Conservation (phyloP, 2,888 invertebrate species). For the Parnassius smintheus region DNA sequence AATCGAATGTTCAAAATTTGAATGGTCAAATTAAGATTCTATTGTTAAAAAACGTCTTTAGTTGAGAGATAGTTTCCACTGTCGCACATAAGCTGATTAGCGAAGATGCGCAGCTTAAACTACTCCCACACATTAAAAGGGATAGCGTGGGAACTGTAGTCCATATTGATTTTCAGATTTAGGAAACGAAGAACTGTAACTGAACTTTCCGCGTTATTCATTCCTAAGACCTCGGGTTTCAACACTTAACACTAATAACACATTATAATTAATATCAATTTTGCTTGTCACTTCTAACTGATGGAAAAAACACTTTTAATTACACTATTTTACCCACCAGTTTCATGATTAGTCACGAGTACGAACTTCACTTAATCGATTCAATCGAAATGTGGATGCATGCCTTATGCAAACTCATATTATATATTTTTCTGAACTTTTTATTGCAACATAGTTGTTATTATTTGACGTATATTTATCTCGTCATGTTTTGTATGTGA, state of each 20-base stretch:
- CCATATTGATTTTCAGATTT: no score
- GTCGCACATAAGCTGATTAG: no score
- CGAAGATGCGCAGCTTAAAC: no score
- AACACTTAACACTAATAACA: background rate
- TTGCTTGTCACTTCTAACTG: constrained; percentile 27
- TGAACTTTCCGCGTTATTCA: no score
- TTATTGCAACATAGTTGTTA: constrained; percentile 53
- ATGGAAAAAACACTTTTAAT: constrained; percentile 24
- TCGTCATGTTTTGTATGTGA: constrained; percentile 61
- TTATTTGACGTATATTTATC: constrained; percentile 43
- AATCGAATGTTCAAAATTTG: no score
- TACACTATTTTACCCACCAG: constrained; percentile 52
- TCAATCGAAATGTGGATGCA: constrained; percentile 54
- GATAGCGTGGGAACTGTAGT: no score
- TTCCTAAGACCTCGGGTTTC: no score
- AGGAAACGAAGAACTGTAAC: no score
- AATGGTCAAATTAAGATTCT: no score
- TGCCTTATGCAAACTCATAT: constrained; percentile 52
- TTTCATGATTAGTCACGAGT: constrained; percentile 53
- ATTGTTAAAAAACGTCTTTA: no score
- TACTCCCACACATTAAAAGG: no score
- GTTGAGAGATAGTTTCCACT: no score
- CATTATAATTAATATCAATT: constrained; percentile 2
- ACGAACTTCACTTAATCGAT: constrained; percentile 44
- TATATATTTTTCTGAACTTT: constrained; percentile 66